These are phyloP conservation scores for Cremastinae sp. DNA, from an alignment of 2,888 invertebrate genomes.

Conservation along the genomic window DNA sequence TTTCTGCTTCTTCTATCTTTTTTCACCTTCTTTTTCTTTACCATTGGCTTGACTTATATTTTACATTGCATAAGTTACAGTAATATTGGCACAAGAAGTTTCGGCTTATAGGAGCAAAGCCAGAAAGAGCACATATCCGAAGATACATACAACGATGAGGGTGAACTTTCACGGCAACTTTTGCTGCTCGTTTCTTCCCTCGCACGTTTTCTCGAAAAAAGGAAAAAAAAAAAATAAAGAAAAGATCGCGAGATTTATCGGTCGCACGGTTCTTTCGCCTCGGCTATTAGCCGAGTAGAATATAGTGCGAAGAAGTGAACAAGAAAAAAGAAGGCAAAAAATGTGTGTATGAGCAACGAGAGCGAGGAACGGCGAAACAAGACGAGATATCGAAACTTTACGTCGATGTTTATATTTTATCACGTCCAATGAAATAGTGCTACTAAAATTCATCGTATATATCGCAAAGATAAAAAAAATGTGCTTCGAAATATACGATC, in stretches of 20 bases:
- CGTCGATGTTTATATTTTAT: conserved; percentile 33
- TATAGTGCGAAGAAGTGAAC: conserved; percentile 2
- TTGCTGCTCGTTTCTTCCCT: conserved; percentile 25
- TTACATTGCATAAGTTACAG: conserved; percentile 26
- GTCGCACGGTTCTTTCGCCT: conserved; percentile 31
- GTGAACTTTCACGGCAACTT: conserved; percentile 10
- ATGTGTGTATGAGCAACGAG: conserved; percentile 22
- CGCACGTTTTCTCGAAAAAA: conserved; percentile 27
- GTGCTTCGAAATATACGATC: too few species aligned
- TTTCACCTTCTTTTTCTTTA: conserved; percentile 10
- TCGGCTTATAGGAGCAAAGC: conserved; percentile 38
- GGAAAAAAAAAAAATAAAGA: too few species aligned
- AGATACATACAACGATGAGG: conserved; percentile 36
- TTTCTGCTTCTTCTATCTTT: not conserved
- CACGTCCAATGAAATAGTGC: conserved; percentile 8
- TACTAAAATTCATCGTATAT: conserved; percentile 6
- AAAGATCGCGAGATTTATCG: conserved; percentile 41
- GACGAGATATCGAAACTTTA: conserved; percentile 16
- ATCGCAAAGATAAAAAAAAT: conserved; percentile 1
- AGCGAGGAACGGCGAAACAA: not conserved
- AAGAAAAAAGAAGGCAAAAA: conserved; percentile 14
- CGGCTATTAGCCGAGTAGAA: not conserved
- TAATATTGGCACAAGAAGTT: conserved; percentile 29
- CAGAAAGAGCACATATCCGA: conserved; percentile 29
- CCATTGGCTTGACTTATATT: conserved; percentile 19